Conservation (phyloP, 2,888 invertebrate species). For the Caenorhabditis sinica region DNA sequence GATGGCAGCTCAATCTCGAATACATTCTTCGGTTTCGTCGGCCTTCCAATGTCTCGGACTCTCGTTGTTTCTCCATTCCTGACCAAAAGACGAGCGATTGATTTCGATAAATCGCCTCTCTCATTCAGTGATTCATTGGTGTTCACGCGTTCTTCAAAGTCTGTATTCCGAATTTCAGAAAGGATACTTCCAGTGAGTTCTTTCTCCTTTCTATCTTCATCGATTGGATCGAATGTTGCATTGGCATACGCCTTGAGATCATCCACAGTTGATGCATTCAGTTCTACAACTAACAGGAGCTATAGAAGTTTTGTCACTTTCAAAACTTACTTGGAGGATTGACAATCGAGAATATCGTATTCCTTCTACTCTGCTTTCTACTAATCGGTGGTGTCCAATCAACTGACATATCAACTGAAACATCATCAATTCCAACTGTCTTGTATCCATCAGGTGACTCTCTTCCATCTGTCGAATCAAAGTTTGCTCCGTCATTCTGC, state of each 20-base stretch:
- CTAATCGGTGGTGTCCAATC: constrained; percentile 81
- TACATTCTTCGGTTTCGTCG: constrained; percentile 76
- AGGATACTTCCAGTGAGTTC: constrained; percentile 69
- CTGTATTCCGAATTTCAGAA: constrained; percentile 67
- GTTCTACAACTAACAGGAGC: constrained; percentile 54
- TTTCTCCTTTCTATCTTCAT: constrained; percentile 78
- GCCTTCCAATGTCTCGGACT: constrained; percentile 77
- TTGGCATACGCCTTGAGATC: constrained; percentile 74
- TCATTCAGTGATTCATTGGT: constrained; percentile 63
- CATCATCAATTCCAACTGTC: constrained; percentile 73
- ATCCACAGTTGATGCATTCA: constrained; percentile 71
- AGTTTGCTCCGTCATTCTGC: constrained; percentile 27
- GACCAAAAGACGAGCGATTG: constrained; percentile 75
- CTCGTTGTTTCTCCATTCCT: constrained; percentile 78
- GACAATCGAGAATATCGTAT: constrained; percentile 76
- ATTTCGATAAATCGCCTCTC: constrained; percentile 70
- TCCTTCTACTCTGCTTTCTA: constrained; percentile 72
- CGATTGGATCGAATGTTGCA: constrained; percentile 73
- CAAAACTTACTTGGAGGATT: constrained; percentile 59
- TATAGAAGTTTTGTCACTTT: background rate
- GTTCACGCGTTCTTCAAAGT: constrained; percentile 71
- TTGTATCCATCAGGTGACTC: constrained; percentile 54
- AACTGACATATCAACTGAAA: constrained; percentile 77
- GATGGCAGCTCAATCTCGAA: constrained; percentile 80
- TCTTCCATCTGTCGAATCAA: constrained; percentile 66